Base-by-base conservation (phyloP, 2,888 invertebrate genomes). In the Drosophila paracracens region DNA sequence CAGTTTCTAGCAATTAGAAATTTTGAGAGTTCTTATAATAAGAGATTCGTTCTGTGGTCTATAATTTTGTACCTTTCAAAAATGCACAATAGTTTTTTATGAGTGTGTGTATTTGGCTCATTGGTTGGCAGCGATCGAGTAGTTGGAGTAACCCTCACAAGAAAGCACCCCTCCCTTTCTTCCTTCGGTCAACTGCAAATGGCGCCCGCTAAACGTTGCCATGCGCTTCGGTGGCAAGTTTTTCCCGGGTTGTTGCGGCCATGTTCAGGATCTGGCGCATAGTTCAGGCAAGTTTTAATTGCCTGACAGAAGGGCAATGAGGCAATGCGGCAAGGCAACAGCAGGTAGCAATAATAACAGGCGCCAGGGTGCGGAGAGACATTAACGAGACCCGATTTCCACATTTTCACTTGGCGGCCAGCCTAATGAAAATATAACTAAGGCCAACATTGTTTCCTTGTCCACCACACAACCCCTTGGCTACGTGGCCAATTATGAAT, bases 161-260 rank as follows among this genome's bases (percentile, higher is more conserved):
- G 54, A 54, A 40, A 27, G 31, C 63, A n/a, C n/a, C 27, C 35
- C 54, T 16, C 36, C 43, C 31, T 10, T n/a, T n/a, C 5, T 5
- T n/a, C 11, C 27, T n/a, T 13, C 5, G 38, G 38, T 29, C 56
- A 21, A 60, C 71, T 56, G 74, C 70, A 82, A 88, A 90, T 91
- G 90, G 90, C 78, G 82, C 76, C 76, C 70, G 81, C 79, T 91
- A 89, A 90, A 90, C 77, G 83, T 66, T 87, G 80, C 79, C 83
- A 79, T 83, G 84, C 88, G 86, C 82, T 91, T 90, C 88, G 80
- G 91, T 43, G 66, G 21, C 48, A 52, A 53, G n/a, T n/a, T 38
- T 40, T 27, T 71, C 81, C 74, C 69, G 74, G 60, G 67, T 68
- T 64, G 18, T 64, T 35, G 38, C 74, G 70, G 83, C 89, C 88